Evolutionary conservation across 2,888 invertebrate species (phyloP), one percentile per base, ranked within the genome.

Genomic region (Phorcus lineatus): DNA sequence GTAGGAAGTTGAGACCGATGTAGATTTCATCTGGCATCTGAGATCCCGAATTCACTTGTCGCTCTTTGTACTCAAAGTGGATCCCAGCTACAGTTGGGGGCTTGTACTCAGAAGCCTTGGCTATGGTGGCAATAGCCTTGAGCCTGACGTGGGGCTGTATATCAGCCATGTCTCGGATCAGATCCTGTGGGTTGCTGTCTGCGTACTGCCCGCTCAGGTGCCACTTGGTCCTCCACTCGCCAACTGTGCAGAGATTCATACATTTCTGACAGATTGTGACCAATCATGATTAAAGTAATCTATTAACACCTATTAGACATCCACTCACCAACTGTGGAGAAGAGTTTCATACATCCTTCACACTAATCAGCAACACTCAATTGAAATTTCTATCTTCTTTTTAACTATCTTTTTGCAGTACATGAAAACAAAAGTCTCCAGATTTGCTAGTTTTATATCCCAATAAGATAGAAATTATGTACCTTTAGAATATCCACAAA

Each of bases 91-190:
- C 87, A 22, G 83, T 77, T 0, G 90, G 89, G 0, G 91, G 88
- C 57, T 86, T 87, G 83, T 91, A 91, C 78, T 91, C 91, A 13
- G 91, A 89, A 17, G 91, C 92, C 81, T 91, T 89, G n/a, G 90
- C 91, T 57, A 91, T 88, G 1, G 92, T 93, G 6, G 91, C 90
- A 53, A 93, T 90, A 55, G 92, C 92, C 80, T 91, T 90, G 6
- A 93, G 88, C 28, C 92, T 84, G 40, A 93, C 91, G 86, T 92
- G 91, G 19, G 92, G 85, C 81, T 93, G 92, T 22, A 92, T 90
- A 84, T 92, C 92, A 6, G 91, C 91, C 93, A 93, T 93, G 85
- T 93, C 93, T 54, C 85, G 84, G 31, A 93, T 90, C 67, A 93
- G 88, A 79, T 93, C 92, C 28, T 93, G 91, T 0, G 91, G 88